Conservation (phyloP, 2,113 vertebrate species). For the Sminthopsis crassicaudata region DNA sequence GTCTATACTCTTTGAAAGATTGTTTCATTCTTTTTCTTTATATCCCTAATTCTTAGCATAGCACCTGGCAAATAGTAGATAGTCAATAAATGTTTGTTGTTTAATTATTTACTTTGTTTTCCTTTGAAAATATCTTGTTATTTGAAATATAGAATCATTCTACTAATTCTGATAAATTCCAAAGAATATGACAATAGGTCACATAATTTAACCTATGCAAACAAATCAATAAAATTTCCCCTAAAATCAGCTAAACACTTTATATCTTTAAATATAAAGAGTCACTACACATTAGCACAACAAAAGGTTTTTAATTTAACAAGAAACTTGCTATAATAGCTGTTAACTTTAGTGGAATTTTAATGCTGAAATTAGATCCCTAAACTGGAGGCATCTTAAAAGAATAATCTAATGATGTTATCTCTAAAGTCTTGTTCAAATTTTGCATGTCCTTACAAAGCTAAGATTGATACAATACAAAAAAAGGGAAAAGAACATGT, state of each 20-base stretch:
- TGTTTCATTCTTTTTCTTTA: not conserved
- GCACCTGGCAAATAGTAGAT: not conserved
- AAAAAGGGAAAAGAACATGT: no score
- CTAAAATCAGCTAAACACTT: conserved; percentile 6
- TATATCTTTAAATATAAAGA: not conserved
- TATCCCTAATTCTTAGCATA: not conserved
- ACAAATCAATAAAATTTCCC: conserved; percentile 28
- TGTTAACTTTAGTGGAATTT: conserved; percentile 8
- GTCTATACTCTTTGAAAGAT: not conserved
- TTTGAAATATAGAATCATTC: conserved; percentile 15
- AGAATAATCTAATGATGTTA: conserved; percentile 5
- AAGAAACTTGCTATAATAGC: not conserved
- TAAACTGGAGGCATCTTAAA: not conserved
- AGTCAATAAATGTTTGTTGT: not conserved
- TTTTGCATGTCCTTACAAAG: not conserved
- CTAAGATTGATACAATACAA: conserved; percentile 5
- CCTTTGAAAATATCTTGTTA: conserved; percentile 30
- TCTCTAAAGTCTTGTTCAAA: conserved; percentile 16
- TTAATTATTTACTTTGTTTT: not conserved
- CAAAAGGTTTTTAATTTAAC: conserved; percentile 8
- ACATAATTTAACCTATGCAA: conserved; percentile 8
- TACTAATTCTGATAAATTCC: not conserved
- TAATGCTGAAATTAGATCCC: conserved; percentile 40
- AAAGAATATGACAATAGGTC: not conserved
- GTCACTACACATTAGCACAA: not conserved